Conservation (phyloP, 2,113 vertebrate genomes). For the Hippocampus guttulatus region DNA sequence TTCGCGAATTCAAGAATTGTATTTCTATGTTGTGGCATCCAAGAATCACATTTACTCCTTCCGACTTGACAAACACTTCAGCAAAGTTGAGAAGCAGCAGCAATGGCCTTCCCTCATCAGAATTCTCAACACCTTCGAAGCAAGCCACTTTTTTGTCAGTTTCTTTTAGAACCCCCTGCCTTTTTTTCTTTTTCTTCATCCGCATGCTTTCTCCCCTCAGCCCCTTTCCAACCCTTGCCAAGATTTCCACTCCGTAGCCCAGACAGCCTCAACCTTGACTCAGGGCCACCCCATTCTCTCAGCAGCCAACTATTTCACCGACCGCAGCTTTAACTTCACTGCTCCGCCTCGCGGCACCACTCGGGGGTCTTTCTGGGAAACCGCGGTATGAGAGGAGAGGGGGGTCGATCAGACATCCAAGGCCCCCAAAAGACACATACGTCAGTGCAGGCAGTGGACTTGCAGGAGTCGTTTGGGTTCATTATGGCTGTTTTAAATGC, state of each 20-base stretch:
- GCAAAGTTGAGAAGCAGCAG: slow-evolving; percentile 31
- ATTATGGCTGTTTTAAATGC: slow-evolving; percentile 50
- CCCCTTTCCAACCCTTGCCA: slow-evolving; percentile 27
- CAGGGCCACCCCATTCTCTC: slow-evolving; percentile 65
- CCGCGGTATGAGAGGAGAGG: slow-evolving; percentile 50
- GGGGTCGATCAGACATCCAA: slow-evolving; percentile 50
- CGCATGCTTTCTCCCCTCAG: slow-evolving; percentile 47
- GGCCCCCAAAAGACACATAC: slow-evolving; percentile 54
- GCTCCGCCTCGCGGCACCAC: slow-evolving; percentile 53
- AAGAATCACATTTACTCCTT: slow-evolving; percentile 36
- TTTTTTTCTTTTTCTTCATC: slow-evolving; percentile 35
- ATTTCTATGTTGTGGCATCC: neutral
- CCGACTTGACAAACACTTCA: slow-evolving; percentile 14
- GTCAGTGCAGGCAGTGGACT: slow-evolving; percentile 52
- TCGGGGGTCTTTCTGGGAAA: slow-evolving; percentile 69
- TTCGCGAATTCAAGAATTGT: neutral
- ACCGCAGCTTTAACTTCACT: slow-evolving; percentile 71
- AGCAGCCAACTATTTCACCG: slow-evolving; percentile 73
- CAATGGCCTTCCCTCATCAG: slow-evolving; percentile 4
- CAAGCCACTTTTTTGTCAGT: slow-evolving; percentile 46
- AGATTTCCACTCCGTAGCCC: slow-evolving; percentile 61
- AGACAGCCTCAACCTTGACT: slow-evolving; percentile 71
- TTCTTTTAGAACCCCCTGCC: slow-evolving; percentile 22
- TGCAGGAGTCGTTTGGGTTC: slow-evolving; percentile 42
- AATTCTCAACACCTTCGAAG: slow-evolving; percentile 50